phyloP scores from a whole-genome alignment of 1,140 invertebrate genomes.

The Hypothenemus hampei region DNA sequence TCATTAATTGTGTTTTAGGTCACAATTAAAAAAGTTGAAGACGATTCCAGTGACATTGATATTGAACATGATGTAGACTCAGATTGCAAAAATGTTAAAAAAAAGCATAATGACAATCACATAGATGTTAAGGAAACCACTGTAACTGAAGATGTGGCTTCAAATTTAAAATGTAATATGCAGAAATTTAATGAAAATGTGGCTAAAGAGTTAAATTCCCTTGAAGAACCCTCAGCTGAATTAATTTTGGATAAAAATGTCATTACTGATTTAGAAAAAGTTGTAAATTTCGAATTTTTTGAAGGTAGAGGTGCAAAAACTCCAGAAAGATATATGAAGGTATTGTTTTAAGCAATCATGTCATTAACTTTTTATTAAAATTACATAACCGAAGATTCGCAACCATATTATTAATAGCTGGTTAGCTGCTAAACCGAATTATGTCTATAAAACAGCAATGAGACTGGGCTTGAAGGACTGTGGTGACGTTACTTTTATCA shows the following conservation, averaged over 20 bases:
- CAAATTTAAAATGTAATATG: neutral
- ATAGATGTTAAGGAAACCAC: too few relatives aligned
- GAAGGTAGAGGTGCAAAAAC: conserved; percentile 54
- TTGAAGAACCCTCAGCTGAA: conserved; percentile 48
- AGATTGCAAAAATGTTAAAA: conserved; percentile 26
- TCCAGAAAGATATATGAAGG: conserved; percentile 54
- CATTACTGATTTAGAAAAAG: conserved; percentile 54
- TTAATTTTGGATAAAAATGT: conserved; percentile 40
- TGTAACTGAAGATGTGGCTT: neutral
- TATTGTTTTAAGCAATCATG: conserved; percentile 21
- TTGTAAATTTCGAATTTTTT: conserved; percentile 57
- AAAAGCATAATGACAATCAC: too few relatives aligned
- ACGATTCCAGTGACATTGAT: conserved; percentile 54
- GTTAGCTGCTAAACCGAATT: conserved; percentile 52
- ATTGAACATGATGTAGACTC: conserved; percentile 51
- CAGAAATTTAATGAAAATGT: conserved; percentile 6
- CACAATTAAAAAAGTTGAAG: conserved; percentile 46
- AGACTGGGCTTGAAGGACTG: conserved; percentile 57
- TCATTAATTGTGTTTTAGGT: conserved; percentile 25
- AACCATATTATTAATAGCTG: conserved; percentile 58
- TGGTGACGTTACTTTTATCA: conserved; percentile 61
- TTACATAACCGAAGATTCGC: conserved; percentile 47
- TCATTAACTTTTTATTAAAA: neutral
- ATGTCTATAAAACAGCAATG: conserved; percentile 57
- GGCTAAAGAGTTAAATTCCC: conserved; percentile 31